Evolutionary conservation across 2,888 invertebrate genomes (phyloP).

Genomic region (Drosophila algonquin): DNA sequence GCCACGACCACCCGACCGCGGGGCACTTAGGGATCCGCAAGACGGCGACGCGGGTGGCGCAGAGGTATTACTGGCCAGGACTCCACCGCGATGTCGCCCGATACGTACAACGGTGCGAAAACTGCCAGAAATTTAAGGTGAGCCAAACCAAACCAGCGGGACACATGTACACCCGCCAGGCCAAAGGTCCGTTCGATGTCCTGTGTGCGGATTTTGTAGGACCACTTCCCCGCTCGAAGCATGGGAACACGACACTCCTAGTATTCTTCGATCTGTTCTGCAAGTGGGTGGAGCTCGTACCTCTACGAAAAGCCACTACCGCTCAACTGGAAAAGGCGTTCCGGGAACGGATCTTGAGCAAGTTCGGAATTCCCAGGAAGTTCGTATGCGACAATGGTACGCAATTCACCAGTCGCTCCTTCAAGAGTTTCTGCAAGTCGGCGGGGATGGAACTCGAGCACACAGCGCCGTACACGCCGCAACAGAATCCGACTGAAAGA

Average conservation of each 20-base stretch:
- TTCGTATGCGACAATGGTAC: too few relatives aligned
- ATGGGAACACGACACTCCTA: constrained; percentile 26
- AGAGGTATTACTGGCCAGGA: neutral
- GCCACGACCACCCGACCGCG: neutral
- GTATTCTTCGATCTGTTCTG: constrained; percentile 35
- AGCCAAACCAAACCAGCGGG: constrained; percentile 22
- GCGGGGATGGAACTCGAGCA: too few relatives aligned
- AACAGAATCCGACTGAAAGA: too few relatives aligned
- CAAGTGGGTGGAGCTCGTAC: constrained; percentile 28
- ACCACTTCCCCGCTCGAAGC: constrained; percentile 29
- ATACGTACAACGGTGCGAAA: constrained; percentile 22
- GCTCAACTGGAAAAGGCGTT: too few relatives aligned
- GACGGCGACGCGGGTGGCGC: neutral
- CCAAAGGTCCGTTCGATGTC: constrained; percentile 8
- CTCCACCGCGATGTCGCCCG: neutral
- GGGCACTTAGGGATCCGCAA: neutral
- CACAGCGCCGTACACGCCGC: too few relatives aligned
- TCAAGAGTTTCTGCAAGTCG: too few relatives aligned
- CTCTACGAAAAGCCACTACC: constrained; percentile 12
- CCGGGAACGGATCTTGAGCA: too few relatives aligned
- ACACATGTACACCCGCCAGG: constrained; percentile 20
- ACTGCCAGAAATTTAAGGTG: constrained; percentile 30
- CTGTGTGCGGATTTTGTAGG: constrained; percentile 34
- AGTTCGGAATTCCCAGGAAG: too few relatives aligned
- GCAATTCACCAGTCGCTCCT: too few relatives aligned